Conservation (phyloP, 2,113 vertebrate species). For the Narcine bancroftii region DNA sequence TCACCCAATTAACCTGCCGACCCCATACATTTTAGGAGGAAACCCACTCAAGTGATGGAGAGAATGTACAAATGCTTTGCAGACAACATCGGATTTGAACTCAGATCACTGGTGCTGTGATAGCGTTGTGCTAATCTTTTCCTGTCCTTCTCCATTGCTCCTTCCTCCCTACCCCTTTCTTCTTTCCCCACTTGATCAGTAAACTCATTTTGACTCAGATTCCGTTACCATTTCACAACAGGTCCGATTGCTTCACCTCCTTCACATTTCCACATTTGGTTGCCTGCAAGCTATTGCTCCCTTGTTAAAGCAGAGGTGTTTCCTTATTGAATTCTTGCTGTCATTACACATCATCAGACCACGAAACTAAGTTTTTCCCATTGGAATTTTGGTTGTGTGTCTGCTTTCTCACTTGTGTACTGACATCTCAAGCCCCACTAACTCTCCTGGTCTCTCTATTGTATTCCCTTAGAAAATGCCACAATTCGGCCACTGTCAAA, state of each 20-base stretch:
- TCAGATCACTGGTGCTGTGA: too few species aligned
- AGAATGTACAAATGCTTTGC: too few species aligned
- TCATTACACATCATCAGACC: not conserved
- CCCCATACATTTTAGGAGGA: too few species aligned
- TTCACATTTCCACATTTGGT: not conserved
- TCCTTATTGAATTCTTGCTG: not conserved
- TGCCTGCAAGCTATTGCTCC: not conserved
- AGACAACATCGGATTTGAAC: too few species aligned
- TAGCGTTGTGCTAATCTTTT: too few species aligned
- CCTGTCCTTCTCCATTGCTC: too few species aligned
- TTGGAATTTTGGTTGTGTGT: not conserved
- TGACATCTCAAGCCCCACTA: too few species aligned
- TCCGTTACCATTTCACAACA: conserved; percentile 25
- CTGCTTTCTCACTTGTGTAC: not conserved
- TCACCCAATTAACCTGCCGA: too few species aligned
- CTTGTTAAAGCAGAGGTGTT: not conserved
- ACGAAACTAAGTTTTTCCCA: not conserved
- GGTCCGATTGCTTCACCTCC: not conserved
- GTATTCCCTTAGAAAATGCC: too few species aligned
- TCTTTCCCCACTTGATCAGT: not conserved
- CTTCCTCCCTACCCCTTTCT: too few species aligned
- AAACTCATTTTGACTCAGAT: not conserved
- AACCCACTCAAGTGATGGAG: too few species aligned
- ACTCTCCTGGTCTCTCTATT: not conserved
- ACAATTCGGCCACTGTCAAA: too few species aligned